Percentiles rank a stretch among this genome's conserved stretches.
Conservation (phyloP, 2,888 invertebrate species). For the Andrena dorsata region DNA sequence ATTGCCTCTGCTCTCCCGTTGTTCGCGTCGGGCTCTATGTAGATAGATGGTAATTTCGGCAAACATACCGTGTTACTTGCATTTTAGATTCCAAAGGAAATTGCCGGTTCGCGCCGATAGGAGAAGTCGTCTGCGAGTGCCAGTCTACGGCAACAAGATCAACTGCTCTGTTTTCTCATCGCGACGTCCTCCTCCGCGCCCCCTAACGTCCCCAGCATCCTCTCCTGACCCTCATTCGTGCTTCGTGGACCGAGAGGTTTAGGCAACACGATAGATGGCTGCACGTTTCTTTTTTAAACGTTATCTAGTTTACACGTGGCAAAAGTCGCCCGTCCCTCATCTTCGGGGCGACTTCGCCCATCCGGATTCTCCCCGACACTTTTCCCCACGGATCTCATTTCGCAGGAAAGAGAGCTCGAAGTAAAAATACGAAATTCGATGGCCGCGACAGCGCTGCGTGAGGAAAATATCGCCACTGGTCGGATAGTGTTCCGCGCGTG, state of each 20-base stretch:
- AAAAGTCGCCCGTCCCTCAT: background rate
- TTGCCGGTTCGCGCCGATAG: constrained; percentile 36
- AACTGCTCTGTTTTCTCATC: background rate
- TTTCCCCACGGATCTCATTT: background rate
- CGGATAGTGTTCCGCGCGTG: background rate
- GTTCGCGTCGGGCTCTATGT: constrained; percentile 35
- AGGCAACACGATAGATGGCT: background rate
- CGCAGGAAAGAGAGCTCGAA: background rate
- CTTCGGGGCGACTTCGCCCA: background rate
- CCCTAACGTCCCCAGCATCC: background rate
- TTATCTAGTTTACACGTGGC: background rate
- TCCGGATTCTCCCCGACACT: background rate
- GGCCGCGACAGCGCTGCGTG: background rate
- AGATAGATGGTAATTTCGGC: constrained; percentile 74
- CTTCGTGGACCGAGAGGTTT: background rate
- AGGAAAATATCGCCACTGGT: background rate
- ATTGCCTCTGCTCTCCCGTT: constrained; percentile 19
- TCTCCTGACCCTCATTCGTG: too few relatives aligned
- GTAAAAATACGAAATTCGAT: constrained; percentile 3
- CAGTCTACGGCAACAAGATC: background rate
- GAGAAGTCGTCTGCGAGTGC: background rate
- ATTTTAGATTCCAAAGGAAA: constrained; percentile 70
- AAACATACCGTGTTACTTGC: constrained; percentile 70
- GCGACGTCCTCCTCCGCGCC: background rate
- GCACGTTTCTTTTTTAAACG: background rate